Evolutionary conservation across 2,888 invertebrate species (phyloP).

Genomic region (Volucella inflata): DNA sequence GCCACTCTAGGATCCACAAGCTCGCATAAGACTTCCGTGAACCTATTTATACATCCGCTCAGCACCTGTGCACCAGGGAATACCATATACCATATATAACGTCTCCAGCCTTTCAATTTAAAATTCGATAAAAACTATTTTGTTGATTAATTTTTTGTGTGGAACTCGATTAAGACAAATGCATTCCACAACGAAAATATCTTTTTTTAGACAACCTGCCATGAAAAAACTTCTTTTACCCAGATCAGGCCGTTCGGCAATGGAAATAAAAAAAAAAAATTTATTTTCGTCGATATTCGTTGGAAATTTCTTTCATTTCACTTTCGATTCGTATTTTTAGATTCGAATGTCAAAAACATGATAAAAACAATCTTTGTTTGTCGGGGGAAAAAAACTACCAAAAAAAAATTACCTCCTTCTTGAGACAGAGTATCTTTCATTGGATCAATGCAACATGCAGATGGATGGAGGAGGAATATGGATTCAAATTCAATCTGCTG

Average conservation of each 20-base stretch:
- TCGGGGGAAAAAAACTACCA: too few species aligned
- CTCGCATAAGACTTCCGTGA: constrained; percentile 23
- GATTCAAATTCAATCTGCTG: constrained; percentile 42
- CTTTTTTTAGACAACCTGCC: constrained; percentile 19
- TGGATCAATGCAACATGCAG: not conserved
- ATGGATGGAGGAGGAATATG: constrained; percentile 16
- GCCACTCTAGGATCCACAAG: too few species aligned
- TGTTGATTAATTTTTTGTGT: constrained; percentile 33
- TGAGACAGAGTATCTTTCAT: constrained; percentile 1
- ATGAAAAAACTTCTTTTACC: too few species aligned
- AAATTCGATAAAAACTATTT: constrained; percentile 19
- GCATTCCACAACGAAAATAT: constrained; percentile 24
- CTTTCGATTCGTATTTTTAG: constrained; percentile 67
- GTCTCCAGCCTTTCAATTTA: constrained; percentile 12
- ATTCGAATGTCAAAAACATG: constrained; percentile 62
- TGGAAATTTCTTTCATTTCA: constrained; percentile 37
- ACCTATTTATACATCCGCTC: constrained; percentile 25
- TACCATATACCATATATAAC: not conserved
- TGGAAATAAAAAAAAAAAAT: constrained; percentile 11
- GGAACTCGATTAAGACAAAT: constrained; percentile 37
- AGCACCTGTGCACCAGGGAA: constrained; percentile 9
- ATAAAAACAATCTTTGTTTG: not conserved
- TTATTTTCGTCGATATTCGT: constrained; percentile 57
- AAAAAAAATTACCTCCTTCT: too few species aligned
- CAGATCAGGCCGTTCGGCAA: not conserved